phyloP scores from a whole-genome alignment of 2,797 vertebrate species.

The Percopsis omiscomaycus region DNA sequence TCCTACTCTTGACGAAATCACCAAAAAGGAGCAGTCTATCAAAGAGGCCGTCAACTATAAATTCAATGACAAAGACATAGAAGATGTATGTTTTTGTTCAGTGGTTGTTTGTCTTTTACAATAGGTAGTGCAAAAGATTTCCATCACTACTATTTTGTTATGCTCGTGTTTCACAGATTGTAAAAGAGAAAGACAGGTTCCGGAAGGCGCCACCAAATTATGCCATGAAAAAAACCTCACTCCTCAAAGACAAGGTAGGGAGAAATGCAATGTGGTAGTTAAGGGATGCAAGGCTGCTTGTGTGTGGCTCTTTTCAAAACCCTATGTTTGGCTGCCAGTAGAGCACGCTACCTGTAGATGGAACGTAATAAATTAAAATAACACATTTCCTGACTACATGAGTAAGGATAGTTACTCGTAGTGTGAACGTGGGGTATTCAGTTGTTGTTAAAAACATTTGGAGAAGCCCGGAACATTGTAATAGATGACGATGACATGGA shows the following conservation, averaged over 20 bases:
- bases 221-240: constrained; percentile 99
- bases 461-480: no score
- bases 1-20: constrained; percentile 95
- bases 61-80: constrained; percentile 98
- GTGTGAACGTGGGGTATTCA: no score
- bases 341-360: neutral
- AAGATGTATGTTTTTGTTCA: constrained; percentile 82
- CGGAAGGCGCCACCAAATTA: constrained; percentile 97
- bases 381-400: neutral
- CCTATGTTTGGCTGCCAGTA: no score
- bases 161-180: constrained; percentile 81
- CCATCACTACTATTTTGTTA: neutral
- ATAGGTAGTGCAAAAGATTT: neutral
- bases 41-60: constrained; percentile 98
- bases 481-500: no score
- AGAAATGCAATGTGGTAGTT: neutral
- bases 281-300: neutral
- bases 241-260: constrained; percentile 96
- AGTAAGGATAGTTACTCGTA: no score
- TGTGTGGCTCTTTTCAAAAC: no score
- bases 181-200: constrained; percentile 98
- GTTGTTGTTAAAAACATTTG: no score
- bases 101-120: neutral
- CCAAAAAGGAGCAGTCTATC: constrained; percentile 96
- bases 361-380: neutral